Base-by-base conservation (phyloP, 2,797 vertebrate species). In the Chiroxiphia lanceolata region DNA sequence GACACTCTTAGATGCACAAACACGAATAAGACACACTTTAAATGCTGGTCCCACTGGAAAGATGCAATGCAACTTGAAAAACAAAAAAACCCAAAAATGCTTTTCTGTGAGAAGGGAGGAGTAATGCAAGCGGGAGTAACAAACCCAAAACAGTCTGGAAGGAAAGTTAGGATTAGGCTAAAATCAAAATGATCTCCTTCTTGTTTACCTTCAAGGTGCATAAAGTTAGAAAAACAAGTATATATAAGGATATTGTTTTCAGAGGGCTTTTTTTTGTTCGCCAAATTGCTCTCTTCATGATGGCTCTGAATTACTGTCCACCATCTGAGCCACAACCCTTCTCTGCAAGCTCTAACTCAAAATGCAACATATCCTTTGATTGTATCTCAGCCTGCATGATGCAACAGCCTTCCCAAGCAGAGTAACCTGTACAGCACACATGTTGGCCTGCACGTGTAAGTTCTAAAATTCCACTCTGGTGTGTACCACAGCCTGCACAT, bases 391-490 rank as follows among this genome's bases (percentile, higher is more conserved):
- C 48, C 13, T 34, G 57, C 13, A 89, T 10, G 17, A 67, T 13
- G 44, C 48, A 74, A 44, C 3, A 6, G 56, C 36, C 3, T 83
- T 74, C n/a, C 44, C 48, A 80, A 31, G 34, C 15, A 68, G 29
- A 44, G n/a, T 0, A 64, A 53, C 17, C 13, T 20, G 10, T 42
- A 53, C 12, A 61, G 34, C 2, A 38, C 3, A 42, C 0, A 0
- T 4, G 8, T n/a, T 33, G 47, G 23, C 18, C 57, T 34, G 15
- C 9, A 3, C 0, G 5, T 21, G 0, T 3, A 69, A 67, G 17
- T 23, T 27, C 51, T 51, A 29, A 48, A 74, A 42, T 51, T 60
- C 44, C 51, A 25, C 36, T 44, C 4, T 22, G 15, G 4, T 34
- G 22, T 36, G 17, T 18, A 54, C 15, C 38, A 70, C 21, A 82